Base-by-base conservation (phyloP, 2,113 vertebrate species). In the Clupea harengus region DNA sequence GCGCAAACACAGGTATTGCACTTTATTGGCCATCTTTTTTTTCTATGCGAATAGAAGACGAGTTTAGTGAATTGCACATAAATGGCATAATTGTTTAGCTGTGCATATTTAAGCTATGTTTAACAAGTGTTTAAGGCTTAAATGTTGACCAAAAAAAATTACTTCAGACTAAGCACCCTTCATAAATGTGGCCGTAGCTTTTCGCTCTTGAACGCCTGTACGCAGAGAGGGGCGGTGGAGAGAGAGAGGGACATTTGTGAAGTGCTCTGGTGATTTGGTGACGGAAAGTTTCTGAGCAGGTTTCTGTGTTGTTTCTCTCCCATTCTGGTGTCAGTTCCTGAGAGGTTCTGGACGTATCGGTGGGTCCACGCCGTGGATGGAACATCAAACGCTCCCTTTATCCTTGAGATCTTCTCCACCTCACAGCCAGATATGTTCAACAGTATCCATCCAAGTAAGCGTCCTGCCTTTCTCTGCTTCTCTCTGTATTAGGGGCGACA, bases 361-460 rank as follows among this genome's bases (percentile, higher is more conserved):
- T 99, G 97, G 98, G 95, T 96, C 75, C 97, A 98, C 39, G 93
- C 95, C 8, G 88, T 96, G 86, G 97, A 99, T 6, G 96, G 96
- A 64, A 97, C 97, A 11, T 96, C 96, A 44, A 89, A 96, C 0
- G 90, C 92, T 0, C 96, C 96, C 0, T 98, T 99, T 87, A 95
- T 98, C 85, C 89, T 99, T 91, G 95, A 99, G 93, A 91, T 99
- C 78, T 99, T 98, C 94, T 95, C 97, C 75, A 96, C 96, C 81
- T 99, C 97, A 86, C 97, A 98, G 88, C 96, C 97, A 28, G 96
- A 98, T 86, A 93, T 98, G 88, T 99, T 99, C 93, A 95, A 93
- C 89, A 91, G n/a, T 45, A 96, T 99, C 86, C 95, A 93, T 85
- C 97, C 97, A 88, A 97, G 98, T 98, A 95, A 91, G 94, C 39